Evolutionary conservation across 2,888 invertebrate species (phyloP).

Genomic region (Alloplasta piceator): DNA sequence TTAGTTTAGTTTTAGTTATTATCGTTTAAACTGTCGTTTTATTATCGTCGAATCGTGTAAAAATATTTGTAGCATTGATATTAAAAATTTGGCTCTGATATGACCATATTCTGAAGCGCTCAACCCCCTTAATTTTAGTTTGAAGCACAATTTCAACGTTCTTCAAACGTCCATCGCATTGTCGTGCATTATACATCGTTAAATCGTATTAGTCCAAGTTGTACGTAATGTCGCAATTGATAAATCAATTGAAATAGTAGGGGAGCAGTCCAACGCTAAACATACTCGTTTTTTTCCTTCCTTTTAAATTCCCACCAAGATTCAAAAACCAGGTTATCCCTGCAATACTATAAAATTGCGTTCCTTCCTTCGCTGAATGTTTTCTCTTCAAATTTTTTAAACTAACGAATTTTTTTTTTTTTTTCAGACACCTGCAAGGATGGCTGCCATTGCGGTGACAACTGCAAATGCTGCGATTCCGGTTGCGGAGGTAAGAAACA

Average conservation of each 20-base stretch:
- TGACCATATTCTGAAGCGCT: neutral
- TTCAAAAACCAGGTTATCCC: neutral
- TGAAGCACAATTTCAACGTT: neutral
- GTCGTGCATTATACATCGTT: conserved; percentile 29
- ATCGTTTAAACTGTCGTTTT: too few relatives aligned
- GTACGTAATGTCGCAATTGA: conserved; percentile 48
- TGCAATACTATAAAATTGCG: neutral
- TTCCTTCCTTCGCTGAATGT: neutral
- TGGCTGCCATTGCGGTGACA: conserved; percentile 77
- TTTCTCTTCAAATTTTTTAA: neutral
- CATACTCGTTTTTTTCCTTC: neutral
- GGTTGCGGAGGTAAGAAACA: conserved; percentile 69
- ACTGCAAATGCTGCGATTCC: conserved; percentile 78
- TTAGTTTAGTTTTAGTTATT: too few relatives aligned
- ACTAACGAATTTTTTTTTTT: conserved; percentile 6
- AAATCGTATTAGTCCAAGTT: conserved; percentile 26
- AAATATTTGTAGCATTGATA: too few relatives aligned
- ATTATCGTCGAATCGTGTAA: too few relatives aligned
- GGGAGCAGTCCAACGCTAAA: neutral
- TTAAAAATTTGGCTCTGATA: too few relatives aligned
- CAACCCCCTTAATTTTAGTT: neutral
- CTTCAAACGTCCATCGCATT: too few relatives aligned
- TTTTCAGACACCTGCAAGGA: conserved; percentile 78
- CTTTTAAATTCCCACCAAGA: neutral
- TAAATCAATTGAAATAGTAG: conserved; percentile 32